Evolutionary conservation across 2,888 invertebrate genomes (phyloP), one percentile per base, ranked within the genome.

Genomic region (Pyrrhia umbra): DNA sequence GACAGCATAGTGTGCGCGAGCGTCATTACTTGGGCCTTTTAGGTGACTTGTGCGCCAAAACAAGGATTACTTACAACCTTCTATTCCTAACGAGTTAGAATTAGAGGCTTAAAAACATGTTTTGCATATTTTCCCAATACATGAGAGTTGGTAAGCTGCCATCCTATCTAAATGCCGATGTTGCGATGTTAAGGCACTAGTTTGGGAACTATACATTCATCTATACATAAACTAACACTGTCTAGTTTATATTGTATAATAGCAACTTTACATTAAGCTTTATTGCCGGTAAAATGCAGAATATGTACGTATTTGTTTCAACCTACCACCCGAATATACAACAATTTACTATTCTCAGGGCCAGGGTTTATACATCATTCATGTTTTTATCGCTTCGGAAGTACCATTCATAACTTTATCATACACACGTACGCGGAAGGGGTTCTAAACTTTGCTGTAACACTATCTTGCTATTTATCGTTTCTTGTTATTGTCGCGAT

Each of bases 401-500:
- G 77, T 72, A 77, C 54, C 42, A 66, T 66, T 59, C 68, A 55
- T 59, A 77, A 77, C 55, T 58, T 66, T 73, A 77, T 73, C 68
- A 52, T 46, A 66, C 16, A 73, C 74, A 77, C 57, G 77, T 72
- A 72, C 46, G 37, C 55, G 39, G 27, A 55, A 69, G 30, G 49
- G 57, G 57, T 39, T 43, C 57, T 54, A 65, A 71, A 77, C 54
- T 71, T 71, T 21, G 18, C 47, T 9, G 49, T 50, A 45, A 75
- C 70, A 62, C 63, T 76, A 65, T 77, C 71, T 65, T 5, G 57
- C 54, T 73, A 54, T 77, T 77, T 77, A 77, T 77, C 45, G 67
- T 30, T 45, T 54, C 67, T 57, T 77, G 73, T 77, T 72, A 70
- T 54, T 65, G 74, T 62, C 46, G 30, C 13, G 37, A 27, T 70